A percentile compares a stretch with the other conserved stretches of the same genome.
Evolutionary conservation across 2,113 vertebrate species (phyloP).

Genomic region (Phylloscopus whistleri): DNA sequence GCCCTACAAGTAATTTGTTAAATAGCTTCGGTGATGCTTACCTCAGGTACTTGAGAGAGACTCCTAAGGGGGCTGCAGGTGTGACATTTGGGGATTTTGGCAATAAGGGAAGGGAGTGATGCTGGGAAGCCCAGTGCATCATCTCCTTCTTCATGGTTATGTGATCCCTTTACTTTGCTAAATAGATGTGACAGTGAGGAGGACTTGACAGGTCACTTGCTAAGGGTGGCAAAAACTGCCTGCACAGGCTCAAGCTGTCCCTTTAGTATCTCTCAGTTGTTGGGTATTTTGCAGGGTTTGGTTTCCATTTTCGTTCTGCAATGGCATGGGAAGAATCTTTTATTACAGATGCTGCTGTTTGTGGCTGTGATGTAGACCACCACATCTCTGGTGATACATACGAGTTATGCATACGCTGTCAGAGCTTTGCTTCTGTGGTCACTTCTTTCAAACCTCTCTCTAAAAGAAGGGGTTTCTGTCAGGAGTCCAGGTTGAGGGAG

Average conservation of each 20-base stretch:
- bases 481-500: fast-evolving
- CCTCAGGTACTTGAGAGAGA: not conserved
- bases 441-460: not conserved
- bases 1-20: not conserved
- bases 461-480: fast-evolving
- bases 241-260: not conserved
- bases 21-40: slow-evolving; percentile 2
- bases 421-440: not conserved
- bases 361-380: not conserved
- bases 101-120: fast-evolving
- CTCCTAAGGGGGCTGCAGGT: not conserved
- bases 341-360: fast-evolving
- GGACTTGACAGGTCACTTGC: not conserved
- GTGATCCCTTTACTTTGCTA: not conserved
- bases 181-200: not conserved
- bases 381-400: fast-evolving
- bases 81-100: not conserved
- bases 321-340: not conserved
- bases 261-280: not conserved
- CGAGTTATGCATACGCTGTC: fast-evolving
- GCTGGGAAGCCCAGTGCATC: not conserved
- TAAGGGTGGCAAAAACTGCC: not conserved
- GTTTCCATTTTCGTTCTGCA: not conserved
- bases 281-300: not conserved
- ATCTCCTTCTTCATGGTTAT: fast-evolving